A percentile compares a stretch with the other conserved stretches of the same genome.
Evolutionary conservation across 2,797 vertebrate species (phyloP).

Genomic region (Sitta carolinensis): DNA sequence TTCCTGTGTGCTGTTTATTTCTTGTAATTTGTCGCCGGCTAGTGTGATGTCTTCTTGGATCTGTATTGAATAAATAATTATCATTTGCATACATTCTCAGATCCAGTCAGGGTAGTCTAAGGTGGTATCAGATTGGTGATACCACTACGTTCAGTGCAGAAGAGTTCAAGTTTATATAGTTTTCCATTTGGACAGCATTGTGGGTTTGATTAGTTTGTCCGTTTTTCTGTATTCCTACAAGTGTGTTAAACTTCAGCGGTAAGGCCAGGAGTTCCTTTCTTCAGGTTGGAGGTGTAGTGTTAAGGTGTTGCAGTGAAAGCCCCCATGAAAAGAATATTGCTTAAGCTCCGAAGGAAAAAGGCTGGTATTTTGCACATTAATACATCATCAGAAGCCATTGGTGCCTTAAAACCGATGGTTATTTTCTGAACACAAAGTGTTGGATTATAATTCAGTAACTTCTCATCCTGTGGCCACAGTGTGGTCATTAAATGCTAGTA

Average conservation of each 20-base stretch:
- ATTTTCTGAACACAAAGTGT: background rate
- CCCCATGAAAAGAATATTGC: background rate
- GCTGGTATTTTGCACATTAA: accelerated
- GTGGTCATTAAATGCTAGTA: background rate
- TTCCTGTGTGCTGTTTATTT: background rate
- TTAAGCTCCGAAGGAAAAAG: background rate
- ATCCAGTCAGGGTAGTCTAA: background rate
- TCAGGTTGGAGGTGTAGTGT: background rate
- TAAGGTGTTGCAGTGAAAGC: background rate
- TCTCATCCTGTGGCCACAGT: background rate
- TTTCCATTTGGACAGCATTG: background rate
- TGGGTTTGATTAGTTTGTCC: background rate
- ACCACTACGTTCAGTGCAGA: background rate
- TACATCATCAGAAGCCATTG: background rate
- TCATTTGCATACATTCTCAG: accelerated
- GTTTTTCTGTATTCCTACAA: background rate
- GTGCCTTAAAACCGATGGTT: background rate
- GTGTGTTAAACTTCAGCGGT: background rate
- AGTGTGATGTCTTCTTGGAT: background rate
- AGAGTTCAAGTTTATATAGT: background rate
- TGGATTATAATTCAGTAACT: background rate
- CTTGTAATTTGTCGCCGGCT: background rate
- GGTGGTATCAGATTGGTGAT: background rate
- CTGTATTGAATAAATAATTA: background rate
- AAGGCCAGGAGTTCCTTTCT: background rate